Percentiles rank a stretch among this genome's conserved stretches.
Evolutionary conservation across 92 coral and sea anemone species (phyloP).

Genomic region (Epizoanthus illoricatus): DNA sequence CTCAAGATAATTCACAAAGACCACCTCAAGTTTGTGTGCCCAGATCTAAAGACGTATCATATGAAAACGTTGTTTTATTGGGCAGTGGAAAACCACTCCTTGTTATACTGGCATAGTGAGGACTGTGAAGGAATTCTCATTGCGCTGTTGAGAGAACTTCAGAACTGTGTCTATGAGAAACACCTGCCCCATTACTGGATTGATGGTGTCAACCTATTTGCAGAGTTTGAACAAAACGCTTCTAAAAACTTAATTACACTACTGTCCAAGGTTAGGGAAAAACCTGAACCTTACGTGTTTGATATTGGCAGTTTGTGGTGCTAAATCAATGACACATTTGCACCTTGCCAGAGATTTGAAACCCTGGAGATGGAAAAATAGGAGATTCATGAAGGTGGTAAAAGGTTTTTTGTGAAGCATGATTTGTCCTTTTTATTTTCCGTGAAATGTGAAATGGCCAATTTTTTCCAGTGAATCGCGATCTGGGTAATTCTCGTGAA

Average conservation of each 20-base stretch:
- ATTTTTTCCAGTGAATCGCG: too few relatives aligned
- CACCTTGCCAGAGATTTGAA: too few relatives aligned
- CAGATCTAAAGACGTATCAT: not conserved
- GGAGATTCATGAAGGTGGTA: too few relatives aligned
- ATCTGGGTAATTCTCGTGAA: too few relatives aligned
- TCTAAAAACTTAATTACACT: not conserved
- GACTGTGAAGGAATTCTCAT: not conserved
- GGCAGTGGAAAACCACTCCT: not conserved
- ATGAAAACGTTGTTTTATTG: not conserved
- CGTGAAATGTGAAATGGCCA: too few relatives aligned
- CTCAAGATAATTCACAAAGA: not conserved
- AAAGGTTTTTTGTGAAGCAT: too few relatives aligned
- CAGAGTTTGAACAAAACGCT: not conserved
- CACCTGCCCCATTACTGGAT: conserved; percentile 2
- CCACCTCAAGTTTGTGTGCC: not conserved
- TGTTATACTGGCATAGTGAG: not conserved
- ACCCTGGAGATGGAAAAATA: too few relatives aligned
- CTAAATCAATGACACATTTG: not conserved
- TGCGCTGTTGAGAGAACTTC: not conserved
- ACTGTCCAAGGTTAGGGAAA: not conserved
- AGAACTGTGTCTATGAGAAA: not conserved
- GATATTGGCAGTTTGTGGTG: conserved; percentile 2
- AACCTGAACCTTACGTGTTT: not conserved
- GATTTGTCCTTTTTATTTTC: too few relatives aligned
- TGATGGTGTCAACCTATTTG: not conserved